phyloP scores from a whole-genome alignment of 2,113 vertebrate species.

The Antigone vipio region DNA sequence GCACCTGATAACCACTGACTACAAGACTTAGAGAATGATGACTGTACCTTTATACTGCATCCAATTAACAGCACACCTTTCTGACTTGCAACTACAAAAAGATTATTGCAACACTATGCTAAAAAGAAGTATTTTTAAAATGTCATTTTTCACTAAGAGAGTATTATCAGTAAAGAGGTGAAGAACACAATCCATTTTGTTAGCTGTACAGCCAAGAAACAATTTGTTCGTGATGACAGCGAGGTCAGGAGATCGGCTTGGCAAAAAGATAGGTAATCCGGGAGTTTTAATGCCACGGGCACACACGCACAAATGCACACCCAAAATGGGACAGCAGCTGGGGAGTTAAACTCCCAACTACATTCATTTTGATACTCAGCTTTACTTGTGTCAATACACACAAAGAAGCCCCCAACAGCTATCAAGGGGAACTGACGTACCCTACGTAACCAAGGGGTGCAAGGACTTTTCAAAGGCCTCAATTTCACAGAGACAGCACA shows the following conservation, averaged over 20 bases:
- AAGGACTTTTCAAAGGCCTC: not conserved
- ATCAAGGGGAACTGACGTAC: not conserved
- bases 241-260: too few species aligned
- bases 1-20: not conserved
- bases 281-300: not conserved
- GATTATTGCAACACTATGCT: not conserved
- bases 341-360: too few species aligned
- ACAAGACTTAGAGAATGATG: not conserved
- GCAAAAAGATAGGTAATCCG: not conserved
- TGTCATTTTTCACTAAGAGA: not conserved
- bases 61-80: not conserved
- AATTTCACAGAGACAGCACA: rapidly evolving
- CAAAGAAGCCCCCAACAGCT: not conserved
- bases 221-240: not conserved
- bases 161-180: not conserved
- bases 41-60: not conserved
- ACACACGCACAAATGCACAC: too few species aligned
- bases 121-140: not conserved
- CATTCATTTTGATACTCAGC: not conserved
- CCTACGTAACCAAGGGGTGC: too few species aligned
- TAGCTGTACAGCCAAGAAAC: too few species aligned
- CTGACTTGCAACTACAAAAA: not conserved
- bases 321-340: not conserved
- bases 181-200: not conserved
- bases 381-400: too few species aligned